Base-by-base conservation (phyloP, 2,113 vertebrate species). In the Sebastes fasciatus region DNA sequence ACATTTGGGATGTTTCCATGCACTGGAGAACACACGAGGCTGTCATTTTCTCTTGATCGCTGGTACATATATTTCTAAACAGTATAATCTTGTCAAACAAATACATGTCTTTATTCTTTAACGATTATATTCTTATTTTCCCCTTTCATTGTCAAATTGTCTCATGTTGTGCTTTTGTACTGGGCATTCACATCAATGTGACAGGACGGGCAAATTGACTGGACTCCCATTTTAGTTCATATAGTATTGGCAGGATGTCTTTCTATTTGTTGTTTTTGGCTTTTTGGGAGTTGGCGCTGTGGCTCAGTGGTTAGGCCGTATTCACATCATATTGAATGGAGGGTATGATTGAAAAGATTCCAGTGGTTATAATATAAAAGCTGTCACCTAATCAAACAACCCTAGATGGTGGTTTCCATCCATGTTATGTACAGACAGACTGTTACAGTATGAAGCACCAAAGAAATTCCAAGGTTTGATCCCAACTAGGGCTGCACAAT, bases 1-100 rank as follows among this genome's bases (percentile, higher is more conserved):
- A 85, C 84, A 70, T 67, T 90, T 89, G 86, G 60, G 82, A 60
- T 81, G 77, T 89, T 92, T 86, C 83, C 80, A 82, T 86, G 65
- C 65, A 58, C 62, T 76, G 70, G 66, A 65, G 88, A 84, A 81
- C 51, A 71, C 71, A 85, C 4, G 49, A 86, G 52, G 60, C 77
- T 82, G 66, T 89, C 57, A 88, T 90, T 85, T 80, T 85, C 75
- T 74, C 63, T 89, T 87, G 77, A 82, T 82, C 71, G 71, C 46
- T 75, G 86, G 74, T 84, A 49, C 42, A 52, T 79, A 49, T 71
- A 74, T 54, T 74, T 77, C 54, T 63, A 19, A 85, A 57, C 54
- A 49, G 43, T 76, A 74, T 57, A 76, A 76, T 79, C 75, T 58
- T 68, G 74, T 87, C 75, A 89, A 80, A 80, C 57, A 86, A 80